Conservation (phyloP, 2,113 vertebrate species). For the Pantherophis guttatus region DNA sequence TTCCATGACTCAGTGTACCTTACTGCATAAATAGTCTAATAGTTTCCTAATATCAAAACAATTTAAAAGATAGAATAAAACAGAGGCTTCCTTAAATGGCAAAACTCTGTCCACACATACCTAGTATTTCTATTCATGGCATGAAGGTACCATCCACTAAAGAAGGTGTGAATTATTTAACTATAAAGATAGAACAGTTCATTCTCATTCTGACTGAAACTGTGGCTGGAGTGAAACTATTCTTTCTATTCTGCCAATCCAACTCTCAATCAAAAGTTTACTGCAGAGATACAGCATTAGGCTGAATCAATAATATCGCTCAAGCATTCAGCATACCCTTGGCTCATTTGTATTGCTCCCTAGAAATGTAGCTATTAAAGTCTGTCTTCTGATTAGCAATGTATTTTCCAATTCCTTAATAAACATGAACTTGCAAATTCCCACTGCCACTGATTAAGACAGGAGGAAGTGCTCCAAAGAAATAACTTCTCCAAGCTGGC, state of each 20-base stretch:
- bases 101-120: not conserved
- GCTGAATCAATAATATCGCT: not conserved
- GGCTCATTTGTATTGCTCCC: not conserved
- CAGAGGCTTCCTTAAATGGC: not conserved
- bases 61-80: not conserved
- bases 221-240: not conserved
- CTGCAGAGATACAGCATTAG: not conserved
- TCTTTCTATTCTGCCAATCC: not conserved
- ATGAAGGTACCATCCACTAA: constrained; percentile 21
- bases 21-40: not conserved
- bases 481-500: not conserved
- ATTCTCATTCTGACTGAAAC: constrained; percentile 35
- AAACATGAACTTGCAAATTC: not conserved
- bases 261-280: not conserved
- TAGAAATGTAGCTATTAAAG: not conserved
- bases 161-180: constrained; percentile 41
- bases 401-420: too few species aligned
- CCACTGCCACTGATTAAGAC: not conserved
- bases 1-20: not conserved
- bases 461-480: not conserved
- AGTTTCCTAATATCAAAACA: not conserved
- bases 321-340: not conserved
- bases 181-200: constrained; percentile 32
- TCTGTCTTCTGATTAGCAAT: not conserved
- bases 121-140: constrained; percentile 10